These are phyloP conservation scores for Diploptera punctata DNA, from an alignment of 2,888 invertebrate genomes.

Conservation along the genomic window DNA sequence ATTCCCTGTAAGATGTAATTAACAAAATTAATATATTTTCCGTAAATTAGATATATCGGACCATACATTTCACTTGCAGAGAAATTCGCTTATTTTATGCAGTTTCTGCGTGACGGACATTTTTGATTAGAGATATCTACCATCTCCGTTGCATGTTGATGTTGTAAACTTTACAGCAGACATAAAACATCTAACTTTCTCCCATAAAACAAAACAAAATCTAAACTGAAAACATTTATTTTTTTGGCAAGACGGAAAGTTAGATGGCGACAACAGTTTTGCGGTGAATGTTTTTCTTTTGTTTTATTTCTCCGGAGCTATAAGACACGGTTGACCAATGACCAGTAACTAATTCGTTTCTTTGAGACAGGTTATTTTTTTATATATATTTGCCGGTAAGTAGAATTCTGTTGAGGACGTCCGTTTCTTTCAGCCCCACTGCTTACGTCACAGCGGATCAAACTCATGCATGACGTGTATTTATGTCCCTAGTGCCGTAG, in stretches of 20 bases:
- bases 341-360: constrained; percentile 29
- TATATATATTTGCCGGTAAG: too few relatives aligned
- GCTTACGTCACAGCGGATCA: constrained; percentile 1
- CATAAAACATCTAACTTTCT: not conserved
- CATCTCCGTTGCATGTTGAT: too few relatives aligned
- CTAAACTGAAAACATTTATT: not conserved
- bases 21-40: too few relatives aligned
- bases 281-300: constrained; percentile 3
- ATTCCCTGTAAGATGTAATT: too few relatives aligned
- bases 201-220: not conserved
- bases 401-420: not conserved
- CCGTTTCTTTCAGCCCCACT: constrained; percentile 6
- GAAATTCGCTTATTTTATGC: too few relatives aligned
- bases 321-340: constrained; percentile 26
- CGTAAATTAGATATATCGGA: too few relatives aligned
- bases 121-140: too few relatives aligned
- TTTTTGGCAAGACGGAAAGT: constrained; percentile 10
- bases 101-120: too few relatives aligned
- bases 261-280: constrained; percentile 3
- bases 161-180: not conserved
- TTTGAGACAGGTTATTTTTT: too few relatives aligned
- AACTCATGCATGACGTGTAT: constrained; percentile 3
- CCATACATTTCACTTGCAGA: too few relatives aligned
- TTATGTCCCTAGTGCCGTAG: too few relatives aligned
- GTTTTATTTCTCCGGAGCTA: constrained; percentile 9